Percentiles rank a stretch among this genome's conserved stretches.
Evolutionary conservation across 1,140 invertebrate species (phyloP).

Genomic region (Apocrypta bakeri): DNA sequence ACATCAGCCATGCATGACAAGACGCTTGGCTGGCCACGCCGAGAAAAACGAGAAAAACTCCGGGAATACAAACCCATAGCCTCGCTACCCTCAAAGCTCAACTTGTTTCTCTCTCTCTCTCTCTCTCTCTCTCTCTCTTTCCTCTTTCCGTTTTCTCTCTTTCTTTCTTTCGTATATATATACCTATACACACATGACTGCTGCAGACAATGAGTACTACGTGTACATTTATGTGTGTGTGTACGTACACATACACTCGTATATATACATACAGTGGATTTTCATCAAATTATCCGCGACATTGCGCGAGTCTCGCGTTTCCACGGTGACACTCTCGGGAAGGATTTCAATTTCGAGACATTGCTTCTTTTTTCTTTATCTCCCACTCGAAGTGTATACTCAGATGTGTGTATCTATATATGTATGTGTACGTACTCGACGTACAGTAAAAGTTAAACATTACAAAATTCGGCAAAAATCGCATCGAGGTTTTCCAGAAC

Average conservation of each 20-base stretch:
- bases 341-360: conserved; percentile 40
- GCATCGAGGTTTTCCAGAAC: conserved; percentile 70
- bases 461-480: conserved; percentile 59
- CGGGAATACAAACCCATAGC: conserved; percentile 61
- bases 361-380: conserved; percentile 13
- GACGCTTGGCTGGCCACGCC: conserved; percentile 72
- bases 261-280: not conserved
- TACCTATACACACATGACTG: not conserved
- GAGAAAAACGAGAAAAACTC: conserved; percentile 69
- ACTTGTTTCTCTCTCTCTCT: conserved; percentile 50
- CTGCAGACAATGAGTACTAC: conserved; percentile 27
- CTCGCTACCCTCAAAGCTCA: conserved; percentile 37
- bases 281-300: conserved; percentile 50
- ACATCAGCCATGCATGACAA: conserved; percentile 71
- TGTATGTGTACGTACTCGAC: too few relatives aligned
- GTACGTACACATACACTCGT: not conserved
- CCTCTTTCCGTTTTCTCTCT: conserved; percentile 33
- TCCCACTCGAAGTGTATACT: too few relatives aligned
- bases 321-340: conserved; percentile 11
- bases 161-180: conserved; percentile 12
- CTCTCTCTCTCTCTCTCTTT: conserved; percentile 33
- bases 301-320: conserved; percentile 30
- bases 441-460: too few relatives aligned
- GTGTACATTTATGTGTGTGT: too few relatives aligned
- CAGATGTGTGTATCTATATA: too few relatives aligned